Evolutionary conservation across 2,888 invertebrate species (phyloP).

Genomic region (Ochropleura plecta): DNA sequence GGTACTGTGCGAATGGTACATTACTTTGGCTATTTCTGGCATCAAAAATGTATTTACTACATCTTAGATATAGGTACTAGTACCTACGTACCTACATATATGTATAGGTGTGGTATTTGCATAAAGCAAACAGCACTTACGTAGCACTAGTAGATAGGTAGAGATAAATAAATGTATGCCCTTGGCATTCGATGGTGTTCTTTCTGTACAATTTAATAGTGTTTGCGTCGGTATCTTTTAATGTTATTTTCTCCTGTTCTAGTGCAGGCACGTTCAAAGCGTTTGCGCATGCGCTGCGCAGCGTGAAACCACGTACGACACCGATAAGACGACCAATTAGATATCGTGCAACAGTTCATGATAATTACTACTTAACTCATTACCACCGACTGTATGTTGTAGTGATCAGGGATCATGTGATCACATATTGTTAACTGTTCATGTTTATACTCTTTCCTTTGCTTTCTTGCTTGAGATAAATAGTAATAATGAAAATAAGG

Average conservation of each 20-base stretch:
- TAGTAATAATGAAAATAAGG: constrained; percentile 13
- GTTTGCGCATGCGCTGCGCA: not conserved
- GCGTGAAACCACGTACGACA: constrained; percentile 35
- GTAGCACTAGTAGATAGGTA: constrained; percentile 26
- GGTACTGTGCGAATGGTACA: constrained; percentile 42
- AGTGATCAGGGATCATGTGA: constrained; percentile 1
- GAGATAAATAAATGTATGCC: constrained; percentile 54
- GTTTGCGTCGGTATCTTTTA: constrained; percentile 9
- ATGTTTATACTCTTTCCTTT: not conserved
- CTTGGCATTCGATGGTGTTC: constrained; percentile 54
- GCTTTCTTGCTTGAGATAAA: constrained; percentile 6
- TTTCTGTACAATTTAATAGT: constrained; percentile 20
- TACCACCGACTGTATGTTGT: constrained; percentile 2
- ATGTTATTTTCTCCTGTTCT: constrained; percentile 19
- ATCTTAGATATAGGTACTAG: constrained; percentile 5
- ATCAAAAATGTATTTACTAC: constrained; percentile 53
- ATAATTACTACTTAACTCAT: constrained; percentile 23
- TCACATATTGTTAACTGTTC: constrained; percentile 4
- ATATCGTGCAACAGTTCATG: constrained; percentile 22
- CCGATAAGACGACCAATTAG: constrained; percentile 31
- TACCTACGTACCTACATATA: constrained; percentile 8
- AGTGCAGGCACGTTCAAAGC: constrained; percentile 38
- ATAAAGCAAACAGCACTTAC: constrained; percentile 41
- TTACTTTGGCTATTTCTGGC: constrained; percentile 58
- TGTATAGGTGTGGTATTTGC: constrained; percentile 38